Percentiles rank a stretch among this genome's conserved stretches.
These are phyloP conservation scores for Myzus persicae DNA, from an alignment of 1,140 invertebrate genomes.

Conservation along the genomic window DNA sequence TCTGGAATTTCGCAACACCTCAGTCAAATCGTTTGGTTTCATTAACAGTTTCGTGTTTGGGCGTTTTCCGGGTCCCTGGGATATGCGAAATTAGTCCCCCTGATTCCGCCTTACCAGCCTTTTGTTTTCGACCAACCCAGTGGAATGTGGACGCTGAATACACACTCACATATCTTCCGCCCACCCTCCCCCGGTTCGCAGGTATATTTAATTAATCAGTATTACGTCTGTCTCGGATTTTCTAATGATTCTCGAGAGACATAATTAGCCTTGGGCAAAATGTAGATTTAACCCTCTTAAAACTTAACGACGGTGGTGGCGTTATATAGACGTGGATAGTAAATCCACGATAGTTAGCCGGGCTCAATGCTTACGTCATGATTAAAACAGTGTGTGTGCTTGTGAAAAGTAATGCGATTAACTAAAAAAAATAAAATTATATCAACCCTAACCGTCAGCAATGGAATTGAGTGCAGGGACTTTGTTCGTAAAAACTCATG, in stretches of 20 bases:
- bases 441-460: too few species aligned
- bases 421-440: not conserved
- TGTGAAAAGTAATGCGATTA: not conserved
- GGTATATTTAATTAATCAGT: slow-evolving; percentile 48
- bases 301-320: not conserved
- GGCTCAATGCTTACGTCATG: too few species aligned
- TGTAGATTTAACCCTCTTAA: slow-evolving; percentile 42
- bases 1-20: slow-evolving; percentile 4
- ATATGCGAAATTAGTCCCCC: not conserved
- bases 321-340: too few species aligned
- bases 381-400: not conserved
- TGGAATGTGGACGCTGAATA: slow-evolving; percentile 10
- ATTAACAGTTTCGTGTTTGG: slow-evolving; percentile 7
- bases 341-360: not conserved
- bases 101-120: not conserved
- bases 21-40: slow-evolving; percentile 34
- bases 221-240: slow-evolving; percentile 47
- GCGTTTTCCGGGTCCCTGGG: not conserved
- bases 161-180: not conserved
- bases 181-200: not conserved
- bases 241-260: slow-evolving; percentile 53
- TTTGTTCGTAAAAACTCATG: not conserved
- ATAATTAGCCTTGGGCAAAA: slow-evolving; percentile 41
- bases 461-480: not conserved
- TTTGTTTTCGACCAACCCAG: not conserved